Conservation (phyloP, 2,113 vertebrate species). For the Oryzias melastigma region DNA sequence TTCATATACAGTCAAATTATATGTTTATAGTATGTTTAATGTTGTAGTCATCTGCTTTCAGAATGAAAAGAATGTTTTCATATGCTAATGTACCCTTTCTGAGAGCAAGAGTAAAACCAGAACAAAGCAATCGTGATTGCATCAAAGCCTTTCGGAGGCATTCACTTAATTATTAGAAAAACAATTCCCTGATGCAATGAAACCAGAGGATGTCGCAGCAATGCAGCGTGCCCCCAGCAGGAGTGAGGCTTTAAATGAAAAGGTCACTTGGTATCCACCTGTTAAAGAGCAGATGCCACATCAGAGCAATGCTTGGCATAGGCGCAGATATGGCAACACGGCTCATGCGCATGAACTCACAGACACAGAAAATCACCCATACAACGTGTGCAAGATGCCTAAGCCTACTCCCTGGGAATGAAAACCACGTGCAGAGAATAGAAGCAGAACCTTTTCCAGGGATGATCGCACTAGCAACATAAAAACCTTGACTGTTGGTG, state of each 20-base stretch:
- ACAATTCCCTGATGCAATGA: constrained; percentile 57
- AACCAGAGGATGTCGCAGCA: constrained; percentile 57
- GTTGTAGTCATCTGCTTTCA: too few relatives aligned
- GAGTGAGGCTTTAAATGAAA: constrained; percentile 61
- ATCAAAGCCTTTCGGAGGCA: constrained; percentile 45
- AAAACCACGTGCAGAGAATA: constrained; percentile 70
- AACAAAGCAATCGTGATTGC: constrained; percentile 14
- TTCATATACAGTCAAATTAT: too few relatives aligned
- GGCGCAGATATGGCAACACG: constrained; percentile 48
- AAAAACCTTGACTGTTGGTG: constrained; percentile 45
- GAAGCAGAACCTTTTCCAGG: constrained; percentile 58
- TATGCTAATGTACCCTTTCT: constrained; percentile 5
- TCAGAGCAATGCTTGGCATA: constrained; percentile 65
- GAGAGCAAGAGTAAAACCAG: neutral
- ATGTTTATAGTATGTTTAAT: too few relatives aligned
- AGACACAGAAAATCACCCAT: constrained; percentile 16
- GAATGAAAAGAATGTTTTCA: neutral
- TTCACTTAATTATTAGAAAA: constrained; percentile 30
- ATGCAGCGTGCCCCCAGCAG: constrained; percentile 47
- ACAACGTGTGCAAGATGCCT: constrained; percentile 40
- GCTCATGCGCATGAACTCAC: constrained; percentile 40
- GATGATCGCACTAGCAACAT: constrained; percentile 37
- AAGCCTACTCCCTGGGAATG: constrained; percentile 54
- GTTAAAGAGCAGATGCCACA: constrained; percentile 72
- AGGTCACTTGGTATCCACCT: constrained; percentile 73